Percentiles rank a stretch among this genome's conserved stretches.
These are phyloP conservation scores for Lacanobia oleracea DNA, from an alignment of 2,888 invertebrate species.

Conservation along the genomic window DNA sequence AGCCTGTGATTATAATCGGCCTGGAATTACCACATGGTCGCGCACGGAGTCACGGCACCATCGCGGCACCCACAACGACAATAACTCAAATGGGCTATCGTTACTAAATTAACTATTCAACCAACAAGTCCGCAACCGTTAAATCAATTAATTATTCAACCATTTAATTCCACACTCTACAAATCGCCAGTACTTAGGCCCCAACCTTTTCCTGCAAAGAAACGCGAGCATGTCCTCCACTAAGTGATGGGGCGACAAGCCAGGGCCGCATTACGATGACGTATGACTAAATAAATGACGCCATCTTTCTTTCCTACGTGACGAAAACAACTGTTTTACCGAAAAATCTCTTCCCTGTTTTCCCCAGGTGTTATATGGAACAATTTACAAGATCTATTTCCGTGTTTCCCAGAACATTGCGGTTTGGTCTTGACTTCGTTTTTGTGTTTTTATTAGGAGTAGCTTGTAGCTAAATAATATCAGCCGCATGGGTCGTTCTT, in stretches of 20 bases:
- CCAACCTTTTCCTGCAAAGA: slow-evolving; percentile 69
- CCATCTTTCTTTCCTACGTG: slow-evolving; percentile 81
- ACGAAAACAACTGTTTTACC: slow-evolving; percentile 64
- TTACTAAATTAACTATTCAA: background rate
- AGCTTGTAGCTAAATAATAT: background rate
- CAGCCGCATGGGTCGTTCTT: no score
- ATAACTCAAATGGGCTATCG: background rate
- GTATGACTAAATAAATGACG: slow-evolving; percentile 81
- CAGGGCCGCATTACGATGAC: slow-evolving; percentile 84
- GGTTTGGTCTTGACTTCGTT: slow-evolving; percentile 24
- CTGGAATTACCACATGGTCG: background rate
- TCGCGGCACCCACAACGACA: background rate
- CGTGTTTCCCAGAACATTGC: slow-evolving; percentile 60
- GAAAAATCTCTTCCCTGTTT: slow-evolving; percentile 67
- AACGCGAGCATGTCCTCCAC: slow-evolving; percentile 82
- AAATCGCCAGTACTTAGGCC: slow-evolving; percentile 45
- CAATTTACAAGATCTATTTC: slow-evolving; percentile 73
- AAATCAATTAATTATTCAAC: slow-evolving; percentile 43
- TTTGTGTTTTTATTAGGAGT: background rate
- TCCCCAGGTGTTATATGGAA: slow-evolving; percentile 77
- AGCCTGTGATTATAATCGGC: background rate
- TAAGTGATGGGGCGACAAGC: slow-evolving; percentile 80
- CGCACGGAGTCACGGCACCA: no score
- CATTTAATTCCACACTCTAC: background rate
- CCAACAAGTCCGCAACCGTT: background rate